Evolutionary conservation across 2,888 invertebrate species (phyloP), one percentile per base, ranked within the genome.

Genomic region (Leptodirus hochenwartii): DNA sequence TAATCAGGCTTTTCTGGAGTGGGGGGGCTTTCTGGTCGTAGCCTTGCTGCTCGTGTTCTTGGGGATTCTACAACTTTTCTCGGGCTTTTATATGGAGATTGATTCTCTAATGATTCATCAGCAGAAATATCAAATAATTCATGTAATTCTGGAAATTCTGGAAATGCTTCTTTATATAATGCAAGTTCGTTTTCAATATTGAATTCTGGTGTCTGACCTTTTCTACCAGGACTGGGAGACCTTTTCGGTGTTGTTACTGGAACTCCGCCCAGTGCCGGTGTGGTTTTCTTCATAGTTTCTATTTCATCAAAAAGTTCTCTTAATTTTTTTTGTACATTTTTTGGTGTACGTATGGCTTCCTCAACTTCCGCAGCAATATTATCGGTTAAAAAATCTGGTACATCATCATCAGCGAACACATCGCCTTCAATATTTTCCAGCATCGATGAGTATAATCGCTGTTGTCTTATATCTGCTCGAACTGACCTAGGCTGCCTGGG

Each of bases 171-270:
- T n/a, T n/a, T n/a, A n/a, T n/a, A n/a, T n/a, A n/a, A n/a, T n/a
- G n/a, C n/a, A n/a, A n/a, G n/a, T n/a, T n/a, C 29, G 2, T 9
- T 15, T 10, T 33, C 37, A 25, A 33, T 34, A 15, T 15, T 11
- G 8, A 12, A 17, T 2, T 15, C 11, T 9, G 34, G 16, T 4
- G 20, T 16, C 32, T 29, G 25, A 32, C n/a, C n/a, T n/a, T n/a
- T n/a, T n/a, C n/a, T n/a, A n/a, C n/a, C 6, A 2, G 43, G 42
- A 10, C 29, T 34, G 3, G 35, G 35, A 4, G 40, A 31, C 25
- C 25, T 20, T 8, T 27, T 33, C 4, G 42, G 42, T 4, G 41
- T 41, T 3, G 43, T 43, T 12, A 37, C 22, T 1, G 37, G 29
- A 22, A 40, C 17, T 2, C 41, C 42, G 10, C 32, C 37, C 13